Percentiles rank a stretch among this genome's conserved stretches.
These are phyloP conservation scores for Ptychadena robeensis DNA, from an alignment of 2,797 vertebrate genomes.

Conservation along the genomic window DNA sequence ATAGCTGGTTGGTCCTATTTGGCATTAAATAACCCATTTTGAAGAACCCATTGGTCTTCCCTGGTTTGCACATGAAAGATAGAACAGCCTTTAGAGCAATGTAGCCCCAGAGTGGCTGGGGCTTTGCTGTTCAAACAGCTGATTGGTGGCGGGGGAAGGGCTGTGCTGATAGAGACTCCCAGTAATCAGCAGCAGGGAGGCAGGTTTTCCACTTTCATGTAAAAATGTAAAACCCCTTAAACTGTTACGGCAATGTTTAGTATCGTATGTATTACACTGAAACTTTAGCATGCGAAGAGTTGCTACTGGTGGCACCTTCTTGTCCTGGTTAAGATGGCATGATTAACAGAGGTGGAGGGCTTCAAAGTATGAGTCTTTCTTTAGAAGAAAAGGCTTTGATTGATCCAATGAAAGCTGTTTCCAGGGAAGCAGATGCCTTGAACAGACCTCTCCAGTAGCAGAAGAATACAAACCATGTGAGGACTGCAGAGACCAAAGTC, in stretches of 20 bases:
- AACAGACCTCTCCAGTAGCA: slow-evolving; percentile 76
- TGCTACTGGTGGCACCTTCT: slow-evolving; percentile 75
- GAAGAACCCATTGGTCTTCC: too few relatives aligned
- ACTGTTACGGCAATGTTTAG: not conserved
- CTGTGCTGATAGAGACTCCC: not conserved
- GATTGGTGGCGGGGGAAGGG: not conserved
- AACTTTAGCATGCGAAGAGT: not conserved
- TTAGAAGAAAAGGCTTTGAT: slow-evolving; percentile 82
- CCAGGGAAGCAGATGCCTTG: slow-evolving; percentile 82
- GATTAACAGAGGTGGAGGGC: slow-evolving; percentile 77
- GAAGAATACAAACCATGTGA: slow-evolving; percentile 77
- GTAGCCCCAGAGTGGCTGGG: not conserved
- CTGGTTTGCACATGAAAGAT: not conserved
- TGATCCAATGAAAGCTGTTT: slow-evolving; percentile 83
- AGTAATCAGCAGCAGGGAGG: not conserved
- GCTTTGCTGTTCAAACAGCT: not conserved
- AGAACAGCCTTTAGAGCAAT: not conserved
- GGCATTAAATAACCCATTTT: too few relatives aligned
- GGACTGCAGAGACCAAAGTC: slow-evolving; percentile 69
- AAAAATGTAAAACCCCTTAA: not conserved
- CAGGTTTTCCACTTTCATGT: not conserved
- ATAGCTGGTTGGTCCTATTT: too few relatives aligned
- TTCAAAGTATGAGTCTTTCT: slow-evolving; percentile 78
- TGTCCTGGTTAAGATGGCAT: slow-evolving; percentile 73
- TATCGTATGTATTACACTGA: not conserved